A percentile compares a stretch with the other conserved stretches of the same genome.
phyloP scores from a whole-genome alignment of 1,140 invertebrate species.

The Aplysia californica region DNA sequence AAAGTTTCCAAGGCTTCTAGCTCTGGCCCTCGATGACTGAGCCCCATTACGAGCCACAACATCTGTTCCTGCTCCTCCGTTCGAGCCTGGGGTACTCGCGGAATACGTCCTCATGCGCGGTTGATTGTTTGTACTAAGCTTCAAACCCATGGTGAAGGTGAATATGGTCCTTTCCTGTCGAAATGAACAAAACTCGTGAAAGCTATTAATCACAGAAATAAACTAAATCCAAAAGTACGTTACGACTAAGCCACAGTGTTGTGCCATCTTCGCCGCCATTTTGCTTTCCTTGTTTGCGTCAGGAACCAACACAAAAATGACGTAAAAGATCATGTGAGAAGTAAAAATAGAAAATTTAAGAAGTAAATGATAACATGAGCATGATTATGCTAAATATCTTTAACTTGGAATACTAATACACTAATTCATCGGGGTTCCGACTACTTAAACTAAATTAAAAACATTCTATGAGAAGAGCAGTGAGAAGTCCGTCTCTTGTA shows the following conservation, averaged over 20 bases:
- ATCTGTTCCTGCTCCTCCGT: slow-evolving; percentile 42
- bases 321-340: slow-evolving; percentile 34
- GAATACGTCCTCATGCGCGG: slow-evolving; percentile 60
- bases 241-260: slow-evolving; percentile 13
- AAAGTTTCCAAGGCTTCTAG: slow-evolving; percentile 58
- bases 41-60: slow-evolving; percentile 42
- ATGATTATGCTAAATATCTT: too few relatives aligned
- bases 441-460: too few relatives aligned
- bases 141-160: slow-evolving; percentile 49
- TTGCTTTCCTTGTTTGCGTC: slow-evolving; percentile 62
- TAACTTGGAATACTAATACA: too few relatives aligned
- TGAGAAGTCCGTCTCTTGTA: too few relatives aligned
- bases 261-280: slow-evolving; percentile 51
- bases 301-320: slow-evolving; percentile 63
- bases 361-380: background rate
- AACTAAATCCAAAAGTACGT: too few relatives aligned
- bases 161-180: too few relatives aligned
- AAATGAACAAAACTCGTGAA: background rate
- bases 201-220: slow-evolving; percentile 14
- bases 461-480: too few relatives aligned
- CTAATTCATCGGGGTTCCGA: too few relatives aligned
- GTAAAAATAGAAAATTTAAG: slow-evolving; percentile 14
- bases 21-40: slow-evolving; percentile 47
- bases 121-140: slow-evolving; percentile 55
- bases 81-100: slow-evolving; percentile 53